Evolutionary conservation across 2,797 vertebrate species (phyloP), one percentile per base, ranked within the genome.

Genomic region (Dicrostonyx torquatus): DNA sequence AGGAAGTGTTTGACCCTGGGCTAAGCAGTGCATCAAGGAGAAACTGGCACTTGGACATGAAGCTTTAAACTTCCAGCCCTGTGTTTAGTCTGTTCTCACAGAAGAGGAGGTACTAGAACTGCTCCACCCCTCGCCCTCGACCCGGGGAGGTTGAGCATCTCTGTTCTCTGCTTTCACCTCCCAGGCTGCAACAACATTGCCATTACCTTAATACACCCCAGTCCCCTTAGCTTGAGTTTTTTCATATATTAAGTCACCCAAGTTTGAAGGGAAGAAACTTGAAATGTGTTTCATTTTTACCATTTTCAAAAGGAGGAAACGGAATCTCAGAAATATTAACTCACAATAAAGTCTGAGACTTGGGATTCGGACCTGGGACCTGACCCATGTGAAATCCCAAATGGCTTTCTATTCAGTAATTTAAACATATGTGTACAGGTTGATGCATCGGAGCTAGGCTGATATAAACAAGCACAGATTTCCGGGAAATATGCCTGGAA

Each of bases 1-100:
- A 92, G 86, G 40, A 88, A 95, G 93, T 86, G 87, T 91, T 86
- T 96, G 95, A 95, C 82, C 79, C 90, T 92, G 92, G 94, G 94
- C 93, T 92, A 96, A 93, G 50, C 70, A 68, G 64, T 70, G 82
- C 95, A 90, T 91, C 88, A 87, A 26, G n/a, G 82, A 80, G 79
- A 92, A 48, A 48, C 55, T 78, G 90, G 90, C 73, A 50, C 82
- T 85, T 80, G 50, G 78, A 94, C 45, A 58, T 50, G n/a, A 64
- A 77, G 24, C 68, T 94, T 90, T 92, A 79, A 90, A 70, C 92
- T 73, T 84, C 5, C 22, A 89, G 70, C 37, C 76, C 79, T 64
- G 11, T 34, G 53, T n/a, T 94, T 68, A 80, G 53, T 93, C 83
- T 87, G 53, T 83, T 73, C 85, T 91, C 55, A 40, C 76, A 91